Conservation (phyloP, 2,113 vertebrate species). For the Ammodytes dubius region DNA sequence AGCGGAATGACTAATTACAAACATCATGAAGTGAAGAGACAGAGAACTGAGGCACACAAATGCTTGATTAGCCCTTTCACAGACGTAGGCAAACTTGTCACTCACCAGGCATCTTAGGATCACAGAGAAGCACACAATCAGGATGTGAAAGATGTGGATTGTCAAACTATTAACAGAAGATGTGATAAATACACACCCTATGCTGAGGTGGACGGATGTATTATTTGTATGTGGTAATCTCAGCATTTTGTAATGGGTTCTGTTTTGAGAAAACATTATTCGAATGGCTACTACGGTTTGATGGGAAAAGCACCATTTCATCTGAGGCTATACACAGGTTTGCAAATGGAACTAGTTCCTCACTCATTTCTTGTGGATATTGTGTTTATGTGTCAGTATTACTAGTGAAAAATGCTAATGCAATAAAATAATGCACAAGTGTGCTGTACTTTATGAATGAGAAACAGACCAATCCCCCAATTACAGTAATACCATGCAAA, state of each 20-base stretch:
- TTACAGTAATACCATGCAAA: neutral
- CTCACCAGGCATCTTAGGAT: slow-evolving; percentile 1
- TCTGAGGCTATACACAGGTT: neutral
- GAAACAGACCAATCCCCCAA: neutral
- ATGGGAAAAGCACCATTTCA: neutral
- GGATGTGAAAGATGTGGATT: neutral
- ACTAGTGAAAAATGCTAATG: neutral
- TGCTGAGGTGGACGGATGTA: neutral
- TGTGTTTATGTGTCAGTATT: neutral
- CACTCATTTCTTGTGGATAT: neutral
- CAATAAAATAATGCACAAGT: neutral
- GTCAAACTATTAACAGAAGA: neutral
- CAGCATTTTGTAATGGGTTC: neutral
- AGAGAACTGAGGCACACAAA: slow-evolving; percentile 49
- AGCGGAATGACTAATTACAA: slow-evolving; percentile 33
- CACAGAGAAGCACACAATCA: slow-evolving; percentile 17
- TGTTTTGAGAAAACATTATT: neutral
- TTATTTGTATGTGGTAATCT: neutral
- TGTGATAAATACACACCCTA: neutral
- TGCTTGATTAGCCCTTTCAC: slow-evolving; percentile 65
- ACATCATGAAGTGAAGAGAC: slow-evolving; percentile 34
- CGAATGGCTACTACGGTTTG: neutral
- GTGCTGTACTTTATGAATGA: slow-evolving; percentile 1
- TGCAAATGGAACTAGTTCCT: neutral
- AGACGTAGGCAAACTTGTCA: slow-evolving; percentile 14